These are phyloP conservation scores for Drosophila repletoides DNA, from an alignment of 1,140 invertebrate genomes.

Conservation along the genomic window DNA sequence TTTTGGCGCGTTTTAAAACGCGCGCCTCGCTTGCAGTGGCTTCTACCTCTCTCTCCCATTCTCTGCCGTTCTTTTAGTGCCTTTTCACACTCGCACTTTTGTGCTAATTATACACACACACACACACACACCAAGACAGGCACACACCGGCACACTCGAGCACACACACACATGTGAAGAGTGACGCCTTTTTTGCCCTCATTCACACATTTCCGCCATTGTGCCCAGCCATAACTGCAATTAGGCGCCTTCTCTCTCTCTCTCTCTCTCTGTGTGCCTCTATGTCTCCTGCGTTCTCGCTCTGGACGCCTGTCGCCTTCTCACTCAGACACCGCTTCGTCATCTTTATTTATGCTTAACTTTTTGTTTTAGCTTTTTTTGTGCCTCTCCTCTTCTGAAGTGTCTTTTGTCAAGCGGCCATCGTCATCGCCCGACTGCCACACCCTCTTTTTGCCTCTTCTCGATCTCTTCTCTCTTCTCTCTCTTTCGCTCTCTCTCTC, in stretches of 20 bases:
- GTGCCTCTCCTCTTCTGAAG: constrained; percentile 25
- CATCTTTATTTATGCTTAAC: constrained; percentile 75
- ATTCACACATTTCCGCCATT: constrained; percentile 70
- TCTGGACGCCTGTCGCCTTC: background rate
- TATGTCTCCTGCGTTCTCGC: constrained; percentile 5
- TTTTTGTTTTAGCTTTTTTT: constrained; percentile 25
- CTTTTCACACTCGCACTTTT: constrained; percentile 3
- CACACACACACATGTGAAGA: background rate
- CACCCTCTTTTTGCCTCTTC: background rate
- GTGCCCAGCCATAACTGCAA: constrained; percentile 51
- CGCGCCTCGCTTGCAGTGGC: constrained; percentile 2
- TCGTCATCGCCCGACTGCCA: constrained; percentile 42
- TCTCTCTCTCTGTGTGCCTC: constrained; percentile 2
- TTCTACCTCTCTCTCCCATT: background rate
- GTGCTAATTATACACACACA: constrained; percentile 64
- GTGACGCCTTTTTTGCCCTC: constrained; percentile 49
- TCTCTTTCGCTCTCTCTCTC: background rate
- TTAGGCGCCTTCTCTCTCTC: constrained; percentile 29
- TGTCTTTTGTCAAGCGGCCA: constrained; percentile 71
- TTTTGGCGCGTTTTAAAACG: constrained; percentile 54
- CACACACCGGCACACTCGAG: no score
- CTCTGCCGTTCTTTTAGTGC: background rate
- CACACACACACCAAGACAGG: background rate
- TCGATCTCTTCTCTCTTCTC: background rate
- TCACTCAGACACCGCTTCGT: constrained; percentile 51